phyloP scores from a whole-genome alignment of 2,113 vertebrate species.

The Eurypyga helias region DNA sequence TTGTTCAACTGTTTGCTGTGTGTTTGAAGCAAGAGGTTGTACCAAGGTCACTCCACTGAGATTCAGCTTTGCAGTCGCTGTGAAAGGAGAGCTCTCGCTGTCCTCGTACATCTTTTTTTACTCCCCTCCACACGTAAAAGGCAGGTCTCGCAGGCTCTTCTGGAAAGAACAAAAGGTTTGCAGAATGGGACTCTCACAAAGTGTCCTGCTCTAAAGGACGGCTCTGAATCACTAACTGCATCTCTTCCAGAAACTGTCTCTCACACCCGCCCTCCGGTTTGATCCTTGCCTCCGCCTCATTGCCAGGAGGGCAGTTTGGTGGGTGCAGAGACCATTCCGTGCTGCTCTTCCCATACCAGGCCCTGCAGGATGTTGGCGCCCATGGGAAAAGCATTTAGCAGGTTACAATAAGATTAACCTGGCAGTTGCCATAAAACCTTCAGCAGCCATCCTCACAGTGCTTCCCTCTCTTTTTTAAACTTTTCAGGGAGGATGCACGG shows the following conservation, averaged over 20 bases:
- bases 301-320: background rate
- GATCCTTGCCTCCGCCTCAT: background rate
- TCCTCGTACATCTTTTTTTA: background rate
- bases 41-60: constrained; percentile 26
- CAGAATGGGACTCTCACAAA: background rate
- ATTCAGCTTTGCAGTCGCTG: background rate
- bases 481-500: accelerated
- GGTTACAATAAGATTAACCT: background rate
- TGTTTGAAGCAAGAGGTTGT: constrained; percentile 24
- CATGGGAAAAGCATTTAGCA: background rate
- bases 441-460: background rate
- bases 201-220: background rate
- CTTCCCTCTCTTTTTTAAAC: background rate
- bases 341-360: background rate
- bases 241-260: background rate
- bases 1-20: background rate
- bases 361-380: background rate
- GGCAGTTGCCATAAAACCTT: background rate
- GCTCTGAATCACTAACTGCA: background rate
- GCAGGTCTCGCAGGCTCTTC: background rate
- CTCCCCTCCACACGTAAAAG: background rate
- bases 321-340: background rate
- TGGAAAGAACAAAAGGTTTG: background rate
- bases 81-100: background rate
- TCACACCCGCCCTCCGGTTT: background rate